Evolutionary conservation across 30 jellyfish, hydroid and myxozoan genomes (phyloP), one percentile per base, ranked within the genome.

Genomic region (Turritopsis dohrnii): DNA sequence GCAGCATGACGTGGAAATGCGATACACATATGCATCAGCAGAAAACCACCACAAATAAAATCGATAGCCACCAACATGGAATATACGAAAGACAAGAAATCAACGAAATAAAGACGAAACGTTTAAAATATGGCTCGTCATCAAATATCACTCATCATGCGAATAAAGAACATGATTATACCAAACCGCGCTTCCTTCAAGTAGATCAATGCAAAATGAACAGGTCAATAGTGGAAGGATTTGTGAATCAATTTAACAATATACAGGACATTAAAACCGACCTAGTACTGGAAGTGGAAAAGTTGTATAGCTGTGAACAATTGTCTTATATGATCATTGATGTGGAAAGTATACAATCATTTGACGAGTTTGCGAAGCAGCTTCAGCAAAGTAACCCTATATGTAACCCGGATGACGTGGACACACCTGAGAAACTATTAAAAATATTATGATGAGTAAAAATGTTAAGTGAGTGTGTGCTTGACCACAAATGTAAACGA

Each of bases 261-360:
- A 24, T 77, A 13, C 41, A n/a, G 27, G 71, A 30, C 52, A 29
- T 77, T 28, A 52, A 77, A 77, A 27, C 41, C 21, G 8, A n/a
- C 19, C 74, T 77, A 18, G 71, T 75, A 19, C 16, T 77, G 1
- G 85, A 77, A 29, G n/a, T 66, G 22, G 85, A 77, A n/a, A 77
- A 26, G 22, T 28, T 77, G 41, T 52, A 25, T 18, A 26, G 28
- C 53, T 77, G 18, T 0, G 85, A 77, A 28, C 23, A 26, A 1
- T 18, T 77, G 9, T 24, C 28, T 19, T 18, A 21, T 25, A 26
- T 77, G 53, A 77, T 21, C 4, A 77, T 77, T 18, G 85, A 77
- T 20, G 23, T 29, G n/a, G 85, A 77, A 29, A 77, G 85, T 20
- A 77, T 77, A n/a, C 85, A 77, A 77, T 77, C 85, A 5, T 77